phyloP scores from a whole-genome alignment of 2,888 invertebrate species.

The Xiphydria camelus region DNA sequence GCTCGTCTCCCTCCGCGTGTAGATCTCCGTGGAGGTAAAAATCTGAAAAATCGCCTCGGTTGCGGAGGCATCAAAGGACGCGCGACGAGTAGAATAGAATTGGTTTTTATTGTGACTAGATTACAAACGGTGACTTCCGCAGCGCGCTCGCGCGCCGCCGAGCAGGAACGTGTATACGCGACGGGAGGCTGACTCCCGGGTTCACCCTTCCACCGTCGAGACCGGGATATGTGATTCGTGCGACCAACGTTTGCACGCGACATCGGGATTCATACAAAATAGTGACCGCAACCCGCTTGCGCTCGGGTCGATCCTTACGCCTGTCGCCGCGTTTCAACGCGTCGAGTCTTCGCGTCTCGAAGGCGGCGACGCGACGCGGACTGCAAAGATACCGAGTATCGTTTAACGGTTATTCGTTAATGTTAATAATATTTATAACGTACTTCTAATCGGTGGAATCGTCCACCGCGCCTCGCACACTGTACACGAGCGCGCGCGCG shows the following conservation, averaged over 20 bases:
- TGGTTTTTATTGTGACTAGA: constrained; percentile 58
- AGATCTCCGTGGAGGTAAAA: no score
- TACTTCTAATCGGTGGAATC: constrained; percentile 47
- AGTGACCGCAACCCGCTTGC: constrained; percentile 52
- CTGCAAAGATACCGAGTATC: constrained; percentile 36
- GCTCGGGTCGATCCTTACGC: no score
- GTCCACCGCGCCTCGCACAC: constrained; percentile 39
- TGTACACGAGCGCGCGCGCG: constrained; percentile 42
- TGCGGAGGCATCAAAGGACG: constrained; percentile 1
- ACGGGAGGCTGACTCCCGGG: constrained; percentile 22
- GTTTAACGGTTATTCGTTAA: constrained; percentile 40
- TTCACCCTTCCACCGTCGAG: constrained; percentile 30
- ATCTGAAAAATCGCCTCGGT: no score
- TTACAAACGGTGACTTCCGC: constrained; percentile 56
- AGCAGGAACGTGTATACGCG: constrained; percentile 53
- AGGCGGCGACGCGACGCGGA: constrained; percentile 7
- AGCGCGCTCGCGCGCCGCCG: constrained; percentile 50
- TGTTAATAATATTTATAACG: constrained; percentile 49
- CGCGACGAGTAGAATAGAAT: constrained; percentile 51
- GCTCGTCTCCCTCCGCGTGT: no score
- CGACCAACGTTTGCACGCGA: constrained; percentile 54
- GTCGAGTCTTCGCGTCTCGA: constrained; percentile 20
- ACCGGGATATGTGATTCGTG: constrained; percentile 48
- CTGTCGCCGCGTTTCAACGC: constrained; percentile 13
- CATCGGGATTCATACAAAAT: constrained; percentile 56